Base-by-base conservation (phyloP, 2,888 invertebrate species). In the Drosophila eohydei region DNA sequence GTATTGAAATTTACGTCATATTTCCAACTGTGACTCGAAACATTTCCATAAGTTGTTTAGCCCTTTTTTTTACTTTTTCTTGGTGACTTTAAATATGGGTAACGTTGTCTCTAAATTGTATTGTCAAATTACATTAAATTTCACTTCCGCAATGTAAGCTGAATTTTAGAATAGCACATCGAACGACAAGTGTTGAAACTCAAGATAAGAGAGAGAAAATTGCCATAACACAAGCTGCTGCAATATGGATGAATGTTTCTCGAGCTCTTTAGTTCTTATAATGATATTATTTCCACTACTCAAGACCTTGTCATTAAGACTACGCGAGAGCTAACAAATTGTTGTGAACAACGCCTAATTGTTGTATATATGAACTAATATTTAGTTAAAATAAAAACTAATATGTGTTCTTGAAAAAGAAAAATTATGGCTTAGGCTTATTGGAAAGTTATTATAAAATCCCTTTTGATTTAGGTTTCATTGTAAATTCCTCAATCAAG, bases 91-190 rank as follows among this genome's bases (percentile, higher is more conserved):
- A 14, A 52, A 28, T 34, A 44, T 52, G 38, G 38, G 38, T 2
- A 38, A 38, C 30, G 6, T 28, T 46, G 21, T 48, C 34, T 66
- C 34, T 2, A 36, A 66, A 66, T 46, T 65, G 3, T 4, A 38
- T 0, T 14, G 9, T 11, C 16, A 32, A 30, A 14, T 9, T 4
- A n/a, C 12, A 6, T 11, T 2, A 0, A 30, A 11, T 30, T 40
- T 12, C 4, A 59, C 28, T 28, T 40, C n/a, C 21, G 5, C 12
- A 14, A 51, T 36, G 26, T 5, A 9, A n/a, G n/a, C 48, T n/a
- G n/a, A 48, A 48, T 30, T n/a, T n/a, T 46, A 28, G 14, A 46
- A 28, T 14, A 46, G 8, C 11, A 9, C 32, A 16, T 16, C 32
- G 16, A 50, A 3, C 9, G 16, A 30, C 8, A 30, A 30, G 3